Evolutionary conservation across 2,113 vertebrate genomes (phyloP).

Genomic region (Megaceryle maxima): DNA sequence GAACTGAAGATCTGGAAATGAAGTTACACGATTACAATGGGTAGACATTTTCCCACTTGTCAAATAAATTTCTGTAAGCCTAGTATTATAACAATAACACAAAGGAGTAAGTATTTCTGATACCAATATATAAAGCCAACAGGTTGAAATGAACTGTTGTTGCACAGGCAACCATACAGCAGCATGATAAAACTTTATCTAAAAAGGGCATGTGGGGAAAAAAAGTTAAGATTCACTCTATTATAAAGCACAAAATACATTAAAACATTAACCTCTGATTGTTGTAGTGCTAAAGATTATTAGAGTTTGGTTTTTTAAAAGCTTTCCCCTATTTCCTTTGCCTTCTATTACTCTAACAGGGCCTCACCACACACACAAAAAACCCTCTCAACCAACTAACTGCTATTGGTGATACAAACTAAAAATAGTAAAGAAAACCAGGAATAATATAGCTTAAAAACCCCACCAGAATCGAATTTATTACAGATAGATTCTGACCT

Average conservation of each 20-base stretch:
- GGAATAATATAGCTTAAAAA: neutral
- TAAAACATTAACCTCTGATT: neutral
- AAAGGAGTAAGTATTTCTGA: slow-evolving; percentile 39
- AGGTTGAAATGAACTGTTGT: neutral
- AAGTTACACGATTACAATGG: slow-evolving; percentile 41
- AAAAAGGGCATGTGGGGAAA: neutral
- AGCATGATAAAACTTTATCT: neutral
- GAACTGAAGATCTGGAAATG: slow-evolving; percentile 59
- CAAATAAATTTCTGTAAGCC: slow-evolving; percentile 57
- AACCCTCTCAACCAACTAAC: neutral
- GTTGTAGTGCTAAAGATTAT: neutral
- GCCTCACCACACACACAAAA: neutral
- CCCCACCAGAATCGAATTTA: neutral
- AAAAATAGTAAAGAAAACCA: neutral
- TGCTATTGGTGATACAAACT: neutral
- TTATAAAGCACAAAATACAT: neutral
- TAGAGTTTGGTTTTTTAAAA: neutral
- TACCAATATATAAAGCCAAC: neutral
- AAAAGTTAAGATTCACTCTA: neutral
- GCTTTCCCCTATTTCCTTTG: neutral
- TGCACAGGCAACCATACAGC: neutral
- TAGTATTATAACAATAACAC: neutral
- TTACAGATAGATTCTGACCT: neutral
- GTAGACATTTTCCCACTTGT: slow-evolving; percentile 53
- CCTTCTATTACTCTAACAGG: neutral